Percentiles rank a stretch among this genome's conserved stretches.
These are phyloP conservation scores for Malacoctenus gilli DNA, from an alignment of 2,797 vertebrate genomes.

Conservation along the genomic window DNA sequence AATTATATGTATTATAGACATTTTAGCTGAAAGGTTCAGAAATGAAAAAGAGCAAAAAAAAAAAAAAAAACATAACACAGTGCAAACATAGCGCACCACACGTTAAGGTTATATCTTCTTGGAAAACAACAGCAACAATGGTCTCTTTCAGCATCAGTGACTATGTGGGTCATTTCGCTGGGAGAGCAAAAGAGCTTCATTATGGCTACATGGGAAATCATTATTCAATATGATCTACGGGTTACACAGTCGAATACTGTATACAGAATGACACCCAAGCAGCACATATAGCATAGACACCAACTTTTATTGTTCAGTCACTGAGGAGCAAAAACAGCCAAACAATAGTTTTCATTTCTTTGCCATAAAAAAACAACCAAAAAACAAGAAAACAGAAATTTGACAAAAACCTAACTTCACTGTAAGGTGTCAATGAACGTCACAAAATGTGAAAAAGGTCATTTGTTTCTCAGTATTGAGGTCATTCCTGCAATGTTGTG, in stretches of 20 bases:
- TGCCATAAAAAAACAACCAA: too few relatives aligned
- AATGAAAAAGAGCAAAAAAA: too few relatives aligned
- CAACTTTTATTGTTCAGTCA: too few relatives aligned
- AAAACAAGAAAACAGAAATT: too few relatives aligned
- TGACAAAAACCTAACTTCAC: too few relatives aligned
- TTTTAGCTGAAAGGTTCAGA: too few relatives aligned
- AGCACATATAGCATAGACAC: too few relatives aligned
- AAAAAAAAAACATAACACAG: constrained; percentile 4
- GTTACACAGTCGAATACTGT: not conserved
- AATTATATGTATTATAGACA: too few relatives aligned
- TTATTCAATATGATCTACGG: constrained; percentile 20
- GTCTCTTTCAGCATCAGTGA: constrained; percentile 28
- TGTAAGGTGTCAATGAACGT: too few relatives aligned
- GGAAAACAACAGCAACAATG: constrained; percentile 33
- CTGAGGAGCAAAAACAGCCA: too few relatives aligned
- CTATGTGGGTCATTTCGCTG: constrained; percentile 34
- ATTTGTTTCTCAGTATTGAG: not conserved
- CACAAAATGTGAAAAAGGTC: not conserved
- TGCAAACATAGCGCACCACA: too few relatives aligned
- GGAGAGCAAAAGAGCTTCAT: constrained; percentile 1
- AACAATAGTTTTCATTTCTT: too few relatives aligned
- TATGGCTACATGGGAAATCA: constrained; percentile 23
- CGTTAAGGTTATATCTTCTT: constrained; percentile 9
- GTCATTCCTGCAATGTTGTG: constrained; percentile 1
- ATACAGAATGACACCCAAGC: not conserved